Percentiles rank a stretch among this genome's conserved stretches.
These are phyloP conservation scores for Megaustenia siamemsis DNA, from an alignment of 2,888 invertebrate genomes.

Conservation along the genomic window DNA sequence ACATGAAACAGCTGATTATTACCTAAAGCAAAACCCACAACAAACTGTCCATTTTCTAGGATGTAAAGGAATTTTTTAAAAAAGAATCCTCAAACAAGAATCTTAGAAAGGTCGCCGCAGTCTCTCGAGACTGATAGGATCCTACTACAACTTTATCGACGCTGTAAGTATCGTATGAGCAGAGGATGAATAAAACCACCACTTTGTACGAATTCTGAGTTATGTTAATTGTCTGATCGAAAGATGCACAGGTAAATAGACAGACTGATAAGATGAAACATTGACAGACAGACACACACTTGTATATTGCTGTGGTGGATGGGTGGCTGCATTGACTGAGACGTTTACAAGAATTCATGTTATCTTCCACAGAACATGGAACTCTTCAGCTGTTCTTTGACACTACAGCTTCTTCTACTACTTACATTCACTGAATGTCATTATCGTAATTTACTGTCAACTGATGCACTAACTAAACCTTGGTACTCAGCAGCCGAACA, in stretches of 20 bases:
- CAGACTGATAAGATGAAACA: background rate
- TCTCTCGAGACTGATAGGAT: too few species aligned
- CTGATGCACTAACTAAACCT: background rate
- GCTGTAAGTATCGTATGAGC: too few species aligned
- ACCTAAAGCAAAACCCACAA: too few species aligned
- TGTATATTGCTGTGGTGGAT: background rate
- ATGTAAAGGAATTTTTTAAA: too few species aligned
- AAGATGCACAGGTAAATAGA: background rate
- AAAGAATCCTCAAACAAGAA: too few species aligned
- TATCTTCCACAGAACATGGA: constrained; percentile 26
- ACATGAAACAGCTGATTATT: too few species aligned
- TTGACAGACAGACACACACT: background rate
- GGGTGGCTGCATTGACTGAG: background rate
- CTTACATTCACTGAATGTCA: background rate
- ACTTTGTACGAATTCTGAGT: too few species aligned
- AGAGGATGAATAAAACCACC: too few species aligned
- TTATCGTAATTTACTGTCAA: background rate
- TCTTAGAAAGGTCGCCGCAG: too few species aligned
- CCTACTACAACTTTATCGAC: too few species aligned
- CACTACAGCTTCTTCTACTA: background rate
- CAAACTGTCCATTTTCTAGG: too few species aligned
- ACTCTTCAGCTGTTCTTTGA: background rate
- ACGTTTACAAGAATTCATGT: background rate
- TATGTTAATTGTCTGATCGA: too few species aligned
- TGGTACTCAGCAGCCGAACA: background rate